These are phyloP conservation scores for Cariama cristata DNA, from an alignment of 2,113 vertebrate genomes.

Conservation along the genomic window DNA sequence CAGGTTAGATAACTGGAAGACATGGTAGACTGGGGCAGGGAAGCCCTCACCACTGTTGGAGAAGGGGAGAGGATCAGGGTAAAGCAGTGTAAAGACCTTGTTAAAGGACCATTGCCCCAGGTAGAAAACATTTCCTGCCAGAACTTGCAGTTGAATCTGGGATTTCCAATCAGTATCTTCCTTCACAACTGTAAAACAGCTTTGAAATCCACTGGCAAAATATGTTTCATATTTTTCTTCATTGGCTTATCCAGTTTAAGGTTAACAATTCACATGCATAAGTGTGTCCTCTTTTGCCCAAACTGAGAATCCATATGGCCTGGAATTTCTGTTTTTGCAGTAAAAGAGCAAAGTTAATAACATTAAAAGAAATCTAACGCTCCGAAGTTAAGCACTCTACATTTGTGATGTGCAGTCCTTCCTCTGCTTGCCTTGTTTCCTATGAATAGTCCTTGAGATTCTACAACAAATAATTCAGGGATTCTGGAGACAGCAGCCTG, in stretches of 20 bases:
- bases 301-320: accelerated
- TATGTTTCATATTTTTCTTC: background rate
- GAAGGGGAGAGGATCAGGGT: background rate
- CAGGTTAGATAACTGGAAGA: background rate
- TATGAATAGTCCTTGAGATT: background rate
- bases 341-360: background rate
- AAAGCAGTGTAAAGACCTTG: background rate
- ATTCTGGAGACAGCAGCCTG: background rate
- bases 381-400: background rate
- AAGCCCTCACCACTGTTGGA: background rate
- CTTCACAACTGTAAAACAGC: background rate
- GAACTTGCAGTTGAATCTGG: background rate
- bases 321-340: background rate
- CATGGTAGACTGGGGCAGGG: background rate
- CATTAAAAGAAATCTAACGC: background rate
- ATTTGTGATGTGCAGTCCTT: background rate
- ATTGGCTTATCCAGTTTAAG: background rate
- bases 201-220: background rate
- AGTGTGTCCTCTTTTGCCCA: background rate
- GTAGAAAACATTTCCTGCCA: background rate
- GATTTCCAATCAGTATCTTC: background rate
- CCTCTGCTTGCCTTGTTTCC: background rate
- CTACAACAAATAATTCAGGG: background rate
- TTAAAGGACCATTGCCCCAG: background rate
- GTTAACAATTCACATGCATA: background rate